phyloP scores from a whole-genome alignment of 2,113 vertebrate genomes.

The Ochotona princeps region DNA sequence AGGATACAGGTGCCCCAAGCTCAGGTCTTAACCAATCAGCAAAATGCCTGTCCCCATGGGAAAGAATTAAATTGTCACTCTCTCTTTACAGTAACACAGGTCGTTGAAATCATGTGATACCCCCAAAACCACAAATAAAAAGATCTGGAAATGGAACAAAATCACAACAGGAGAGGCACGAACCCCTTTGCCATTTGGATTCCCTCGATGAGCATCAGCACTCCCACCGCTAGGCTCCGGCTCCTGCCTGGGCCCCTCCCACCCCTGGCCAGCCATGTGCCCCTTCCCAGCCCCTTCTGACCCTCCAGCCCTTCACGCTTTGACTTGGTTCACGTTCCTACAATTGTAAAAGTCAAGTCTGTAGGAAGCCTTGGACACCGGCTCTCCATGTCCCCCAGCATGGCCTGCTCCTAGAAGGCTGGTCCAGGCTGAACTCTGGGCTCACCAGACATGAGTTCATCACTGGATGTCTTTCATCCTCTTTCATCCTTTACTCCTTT shows the following conservation, averaged over 20 bases:
- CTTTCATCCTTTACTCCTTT: no score
- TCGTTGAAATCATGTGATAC: background rate
- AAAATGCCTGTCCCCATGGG: background rate
- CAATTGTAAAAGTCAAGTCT: background rate
- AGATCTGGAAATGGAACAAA: background rate
- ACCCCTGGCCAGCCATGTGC: no score
- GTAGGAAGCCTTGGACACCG: no score
- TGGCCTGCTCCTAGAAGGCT: background rate
- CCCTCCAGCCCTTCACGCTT: background rate
- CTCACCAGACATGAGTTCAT: background rate
- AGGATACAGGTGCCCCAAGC: no score
- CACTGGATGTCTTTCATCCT: background rate
- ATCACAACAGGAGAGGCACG: background rate
- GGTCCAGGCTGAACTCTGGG: background rate
- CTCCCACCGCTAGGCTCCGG: accelerated
- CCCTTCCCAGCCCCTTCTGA: background rate
- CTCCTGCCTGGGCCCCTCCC: accelerated
- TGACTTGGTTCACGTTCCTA: background rate
- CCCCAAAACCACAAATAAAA: background rate
- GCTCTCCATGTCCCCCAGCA: no score
- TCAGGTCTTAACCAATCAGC: no score
- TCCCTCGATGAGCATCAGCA: background rate
- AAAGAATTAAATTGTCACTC: background rate
- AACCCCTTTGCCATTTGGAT: background rate
- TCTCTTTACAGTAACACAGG: background rate